These are phyloP conservation scores for Papilio helenus DNA, from an alignment of 1,140 invertebrate species.

Conservation along the genomic window DNA sequence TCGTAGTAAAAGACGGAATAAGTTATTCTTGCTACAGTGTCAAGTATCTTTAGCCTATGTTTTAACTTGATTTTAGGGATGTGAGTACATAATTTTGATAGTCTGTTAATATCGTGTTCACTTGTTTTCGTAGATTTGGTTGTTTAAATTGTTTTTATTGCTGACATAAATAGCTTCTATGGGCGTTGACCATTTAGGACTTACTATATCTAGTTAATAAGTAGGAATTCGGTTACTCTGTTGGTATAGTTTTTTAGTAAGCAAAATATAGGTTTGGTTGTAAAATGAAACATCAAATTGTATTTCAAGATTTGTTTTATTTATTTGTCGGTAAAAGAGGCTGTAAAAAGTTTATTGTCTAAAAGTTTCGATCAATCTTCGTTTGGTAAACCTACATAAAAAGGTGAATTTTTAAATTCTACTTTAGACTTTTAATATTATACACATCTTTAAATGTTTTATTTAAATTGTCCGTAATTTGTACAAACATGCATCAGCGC, in stretches of 20 bases:
- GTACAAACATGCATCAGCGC: slow-evolving; percentile 47
- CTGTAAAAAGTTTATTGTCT: slow-evolving; percentile 82
- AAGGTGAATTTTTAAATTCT: slow-evolving; percentile 58
- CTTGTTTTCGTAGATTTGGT: neutral
- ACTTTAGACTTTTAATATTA: slow-evolving; percentile 50
- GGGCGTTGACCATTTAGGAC: too few species aligned
- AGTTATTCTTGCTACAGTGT: too few species aligned
- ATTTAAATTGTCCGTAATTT: slow-evolving; percentile 48
- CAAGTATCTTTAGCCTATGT: too few species aligned
- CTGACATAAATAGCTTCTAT: too few species aligned
- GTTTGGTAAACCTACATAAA: slow-evolving; percentile 68
- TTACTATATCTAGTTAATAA: too few species aligned
- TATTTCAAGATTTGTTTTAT: slow-evolving; percentile 78
- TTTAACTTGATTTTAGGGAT: neutral
- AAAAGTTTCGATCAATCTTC: slow-evolving; percentile 75
- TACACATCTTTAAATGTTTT: slow-evolving; percentile 43
- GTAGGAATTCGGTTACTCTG: neutral
- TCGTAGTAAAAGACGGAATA: too few species aligned
- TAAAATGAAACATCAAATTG: slow-evolving; percentile 66
- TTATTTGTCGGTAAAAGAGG: slow-evolving; percentile 79
- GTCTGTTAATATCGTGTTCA: neutral
- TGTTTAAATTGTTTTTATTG: neutral
- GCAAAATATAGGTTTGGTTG: slow-evolving; percentile 16
- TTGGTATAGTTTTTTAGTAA: neutral
- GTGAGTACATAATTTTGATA: neutral